Conservation (phyloP, 1,140 invertebrate species). For the Paraescarpia echinospica region DNA sequence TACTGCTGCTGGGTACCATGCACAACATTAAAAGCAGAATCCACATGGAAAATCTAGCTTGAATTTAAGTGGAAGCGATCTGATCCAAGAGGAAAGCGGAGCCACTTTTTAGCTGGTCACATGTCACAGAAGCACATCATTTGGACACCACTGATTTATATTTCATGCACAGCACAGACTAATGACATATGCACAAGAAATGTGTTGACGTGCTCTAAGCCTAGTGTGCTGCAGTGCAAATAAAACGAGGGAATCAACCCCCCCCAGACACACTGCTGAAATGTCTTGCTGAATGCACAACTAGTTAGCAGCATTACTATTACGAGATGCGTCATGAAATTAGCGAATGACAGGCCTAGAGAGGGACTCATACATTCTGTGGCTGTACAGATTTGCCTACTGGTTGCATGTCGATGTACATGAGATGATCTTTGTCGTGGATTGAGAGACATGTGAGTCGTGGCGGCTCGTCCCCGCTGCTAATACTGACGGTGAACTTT, state of each 20-base stretch:
- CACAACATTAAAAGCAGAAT: neutral
- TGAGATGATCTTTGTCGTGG: conserved; percentile 51
- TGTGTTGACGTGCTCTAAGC: neutral
- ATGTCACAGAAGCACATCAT: neutral
- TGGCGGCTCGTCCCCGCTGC: conserved; percentile 32
- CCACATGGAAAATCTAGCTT: neutral
- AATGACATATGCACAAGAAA: neutral
- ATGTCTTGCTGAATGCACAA: too few relatives aligned
- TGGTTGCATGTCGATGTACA: conserved; percentile 1
- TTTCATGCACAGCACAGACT: neutral
- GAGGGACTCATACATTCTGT: neutral
- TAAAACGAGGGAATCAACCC: neutral
- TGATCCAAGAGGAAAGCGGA: neutral
- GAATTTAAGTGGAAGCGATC: neutral
- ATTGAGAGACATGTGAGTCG: conserved; percentile 44
- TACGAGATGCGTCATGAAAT: neutral
- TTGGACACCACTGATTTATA: neutral
- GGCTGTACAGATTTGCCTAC: neutral
- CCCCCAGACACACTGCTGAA: neutral
- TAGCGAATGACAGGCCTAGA: neutral
- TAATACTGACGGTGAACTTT: conserved; percentile 46
- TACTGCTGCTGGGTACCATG: neutral
- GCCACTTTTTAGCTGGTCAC: neutral
- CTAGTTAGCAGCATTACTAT: neutral
- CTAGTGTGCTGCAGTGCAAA: neutral